Percentiles rank a stretch among this genome's conserved stretches.
phyloP scores from a whole-genome alignment of 2,113 vertebrate species.

The Indicator maculatus region DNA sequence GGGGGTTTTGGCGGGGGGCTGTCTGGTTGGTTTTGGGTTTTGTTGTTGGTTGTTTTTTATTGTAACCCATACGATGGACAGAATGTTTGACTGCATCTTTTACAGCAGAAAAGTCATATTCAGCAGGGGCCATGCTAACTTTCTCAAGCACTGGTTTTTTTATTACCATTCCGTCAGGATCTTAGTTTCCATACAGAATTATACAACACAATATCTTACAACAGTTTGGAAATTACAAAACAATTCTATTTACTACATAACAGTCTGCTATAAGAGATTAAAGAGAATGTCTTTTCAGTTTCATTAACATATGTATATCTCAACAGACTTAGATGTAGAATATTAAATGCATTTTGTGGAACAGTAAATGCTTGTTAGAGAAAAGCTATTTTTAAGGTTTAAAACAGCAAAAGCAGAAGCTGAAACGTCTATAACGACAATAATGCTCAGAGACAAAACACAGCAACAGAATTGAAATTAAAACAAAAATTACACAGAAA shows the following conservation, averaged over 20 bases:
- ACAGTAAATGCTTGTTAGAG: slow-evolving; percentile 68
- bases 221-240: slow-evolving; percentile 56
- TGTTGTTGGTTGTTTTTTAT: neutral
- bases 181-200: neutral
- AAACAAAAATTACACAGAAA: slow-evolving; percentile 28
- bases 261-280: slow-evolving; percentile 72
- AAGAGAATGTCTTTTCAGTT: slow-evolving; percentile 40
- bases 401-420: slow-evolving; percentile 53
- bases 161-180: neutral
- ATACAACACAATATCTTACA: neutral
- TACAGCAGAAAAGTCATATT: neutral
- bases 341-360: slow-evolving; percentile 52
- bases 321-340: slow-evolving; percentile 65
- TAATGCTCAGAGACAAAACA: slow-evolving; percentile 11
- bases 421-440: slow-evolving; percentile 28
- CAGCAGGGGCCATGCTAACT: neutral
- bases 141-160: neutral
- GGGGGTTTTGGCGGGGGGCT: too few species aligned
- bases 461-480: slow-evolving; percentile 16
- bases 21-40: neutral
- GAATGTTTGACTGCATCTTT: neutral
- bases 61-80: neutral
- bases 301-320: slow-evolving; percentile 74
- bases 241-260: slow-evolving; percentile 67
- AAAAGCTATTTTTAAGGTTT: slow-evolving; percentile 69